Evolutionary conservation across 2,797 vertebrate genomes (phyloP).

Genomic region (Hozukius guyotensis): DNA sequence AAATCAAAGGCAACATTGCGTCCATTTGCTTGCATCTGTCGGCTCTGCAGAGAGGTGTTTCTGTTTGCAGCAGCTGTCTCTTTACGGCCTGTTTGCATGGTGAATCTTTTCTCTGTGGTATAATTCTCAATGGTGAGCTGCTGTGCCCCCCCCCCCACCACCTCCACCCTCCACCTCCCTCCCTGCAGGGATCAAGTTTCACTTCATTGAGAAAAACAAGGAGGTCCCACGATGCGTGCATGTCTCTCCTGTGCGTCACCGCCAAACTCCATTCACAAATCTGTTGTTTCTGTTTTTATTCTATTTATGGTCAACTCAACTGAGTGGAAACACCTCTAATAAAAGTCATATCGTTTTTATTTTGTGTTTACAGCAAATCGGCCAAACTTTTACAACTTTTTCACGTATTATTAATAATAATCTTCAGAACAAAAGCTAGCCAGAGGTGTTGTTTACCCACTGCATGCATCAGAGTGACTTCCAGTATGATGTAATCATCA

Average conservation of each 20-base stretch:
- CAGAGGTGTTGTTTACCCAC: background rate
- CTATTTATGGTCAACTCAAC: background rate
- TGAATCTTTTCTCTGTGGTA: constrained; percentile 31
- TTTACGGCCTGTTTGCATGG: background rate
- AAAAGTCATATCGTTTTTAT: background rate
- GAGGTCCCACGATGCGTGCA: constrained; percentile 27
- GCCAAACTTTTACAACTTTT: background rate
- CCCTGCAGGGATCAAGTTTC: constrained; percentile 76
- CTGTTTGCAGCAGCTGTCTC: background rate
- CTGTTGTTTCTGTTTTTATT: background rate
- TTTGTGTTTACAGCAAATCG: background rate
- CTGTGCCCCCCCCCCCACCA: background rate
- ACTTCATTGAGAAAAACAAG: constrained; percentile 87
- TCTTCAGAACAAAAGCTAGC: background rate
- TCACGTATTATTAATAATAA: background rate
- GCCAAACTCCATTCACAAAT: constrained; percentile 43
- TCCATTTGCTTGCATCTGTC: constrained; percentile 62
- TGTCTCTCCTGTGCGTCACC: constrained; percentile 16
- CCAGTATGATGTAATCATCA: background rate
- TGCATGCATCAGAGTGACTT: background rate
- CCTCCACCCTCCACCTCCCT: background rate
- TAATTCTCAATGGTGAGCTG: constrained; percentile 72
- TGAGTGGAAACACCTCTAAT: accelerated
- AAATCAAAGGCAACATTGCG: constrained; percentile 44
- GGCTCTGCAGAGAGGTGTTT: background rate